These are phyloP conservation scores for Drosophila nebulosa DNA, from an alignment of 1,140 invertebrate species.

Conservation along the genomic window DNA sequence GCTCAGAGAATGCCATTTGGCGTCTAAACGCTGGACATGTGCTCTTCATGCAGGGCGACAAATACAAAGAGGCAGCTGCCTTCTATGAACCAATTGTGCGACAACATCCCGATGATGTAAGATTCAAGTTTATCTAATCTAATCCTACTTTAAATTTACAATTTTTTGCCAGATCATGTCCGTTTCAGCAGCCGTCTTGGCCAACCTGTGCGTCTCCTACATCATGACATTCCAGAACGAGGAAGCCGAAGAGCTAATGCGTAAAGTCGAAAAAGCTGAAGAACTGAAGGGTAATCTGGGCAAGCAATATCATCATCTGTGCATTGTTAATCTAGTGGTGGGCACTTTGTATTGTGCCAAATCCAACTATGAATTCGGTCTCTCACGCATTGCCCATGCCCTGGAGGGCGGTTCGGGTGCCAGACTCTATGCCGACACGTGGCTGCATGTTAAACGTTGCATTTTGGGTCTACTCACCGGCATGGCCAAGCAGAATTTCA, in stretches of 20 bases:
- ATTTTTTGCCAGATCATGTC: slow-evolving; percentile 88
- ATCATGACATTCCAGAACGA: slow-evolving; percentile 99
- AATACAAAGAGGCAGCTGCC: slow-evolving; percentile 98
- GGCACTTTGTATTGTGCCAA: slow-evolving; percentile 99
- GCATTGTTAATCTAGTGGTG: slow-evolving; percentile 99
- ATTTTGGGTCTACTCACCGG: slow-evolving; percentile 95
- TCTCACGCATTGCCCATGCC: slow-evolving; percentile 90
- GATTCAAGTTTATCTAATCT: slow-evolving; percentile 17
- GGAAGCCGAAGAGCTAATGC: slow-evolving; percentile 99
- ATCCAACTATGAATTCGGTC: slow-evolving; percentile 99
- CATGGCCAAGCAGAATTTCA: slow-evolving; percentile 93
- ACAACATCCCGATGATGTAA: slow-evolving; percentile 96
- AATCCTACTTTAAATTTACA: no score
- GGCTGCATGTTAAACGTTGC: slow-evolving; percentile 97
- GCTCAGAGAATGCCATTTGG: slow-evolving; percentile 97
- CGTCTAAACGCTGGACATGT: slow-evolving; percentile 99
- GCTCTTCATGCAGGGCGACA: slow-evolving; percentile 99
- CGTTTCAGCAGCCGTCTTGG: slow-evolving; percentile 97
- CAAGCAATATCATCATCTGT: slow-evolving; percentile 97
- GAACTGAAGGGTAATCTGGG: slow-evolving; percentile 95
- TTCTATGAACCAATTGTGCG: slow-evolving; percentile 99
- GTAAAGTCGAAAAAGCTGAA: slow-evolving; percentile 98
- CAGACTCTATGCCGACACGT: slow-evolving; percentile 93
- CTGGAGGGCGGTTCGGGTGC: slow-evolving; percentile 76
- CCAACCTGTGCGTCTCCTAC: slow-evolving; percentile 99